Evolutionary conservation across 2,797 vertebrate species (phyloP).

Genomic region (Gymnocypris eckloni): DNA sequence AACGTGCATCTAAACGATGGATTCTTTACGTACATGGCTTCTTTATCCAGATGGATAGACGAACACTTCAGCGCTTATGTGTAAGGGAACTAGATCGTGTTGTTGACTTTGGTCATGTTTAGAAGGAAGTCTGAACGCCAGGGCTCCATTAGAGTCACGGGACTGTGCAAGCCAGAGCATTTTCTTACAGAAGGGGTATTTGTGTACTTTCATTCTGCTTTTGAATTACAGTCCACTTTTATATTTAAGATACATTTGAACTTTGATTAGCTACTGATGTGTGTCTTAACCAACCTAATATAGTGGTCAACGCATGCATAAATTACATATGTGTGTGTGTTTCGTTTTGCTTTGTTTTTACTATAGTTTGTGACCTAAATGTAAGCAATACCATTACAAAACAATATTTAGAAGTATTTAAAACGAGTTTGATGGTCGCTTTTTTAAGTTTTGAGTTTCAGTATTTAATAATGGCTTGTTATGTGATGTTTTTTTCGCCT

Average conservation of each 20-base stretch:
- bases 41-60: conserved; percentile 18
- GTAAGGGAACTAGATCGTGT: conserved; percentile 19
- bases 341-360: not conserved
- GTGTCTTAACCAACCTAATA: not conserved
- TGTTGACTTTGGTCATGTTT: conserved; percentile 50
- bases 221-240: not conserved
- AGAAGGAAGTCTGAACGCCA: conserved; percentile 44
- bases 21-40: conserved; percentile 20
- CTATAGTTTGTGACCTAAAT: not conserved
- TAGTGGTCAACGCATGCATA: not conserved
- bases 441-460: not conserved
- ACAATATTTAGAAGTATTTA: not conserved
- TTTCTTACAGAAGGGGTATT: conserved; percentile 29
- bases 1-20: conserved; percentile 6
- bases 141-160: conserved; percentile 7
- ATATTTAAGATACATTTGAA: not conserved
- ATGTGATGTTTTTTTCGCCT: not conserved
- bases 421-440: not conserved
- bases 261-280: not conserved
- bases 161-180: conserved; percentile 3
- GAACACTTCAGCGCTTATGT: conserved; percentile 20
- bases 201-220: conserved; percentile 1
- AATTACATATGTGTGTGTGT: not conserved
- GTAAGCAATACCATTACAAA: not conserved
- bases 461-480: not conserved